phyloP scores from a whole-genome alignment of 1,140 invertebrate genomes.

The Teleopsis dalmanni region DNA sequence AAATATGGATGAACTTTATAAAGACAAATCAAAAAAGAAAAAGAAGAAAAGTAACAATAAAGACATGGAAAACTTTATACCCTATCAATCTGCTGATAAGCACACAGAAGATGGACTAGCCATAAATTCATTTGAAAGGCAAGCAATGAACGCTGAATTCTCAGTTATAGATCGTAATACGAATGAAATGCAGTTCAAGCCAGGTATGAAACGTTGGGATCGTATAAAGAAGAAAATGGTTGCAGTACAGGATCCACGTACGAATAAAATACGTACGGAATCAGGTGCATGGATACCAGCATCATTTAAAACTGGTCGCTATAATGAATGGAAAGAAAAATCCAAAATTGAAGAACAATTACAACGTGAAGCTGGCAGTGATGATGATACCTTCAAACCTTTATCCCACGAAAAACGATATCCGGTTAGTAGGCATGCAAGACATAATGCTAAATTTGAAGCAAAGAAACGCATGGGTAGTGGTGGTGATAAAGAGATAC shows the following conservation, averaged over 20 bases:
- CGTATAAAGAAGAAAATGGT: slow-evolving; percentile 89
- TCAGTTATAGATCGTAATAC: slow-evolving; percentile 75
- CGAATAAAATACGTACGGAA: slow-evolving; percentile 86
- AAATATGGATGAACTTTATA: slow-evolving; percentile 51
- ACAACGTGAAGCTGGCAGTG: slow-evolving; percentile 54
- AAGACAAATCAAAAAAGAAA: slow-evolving; percentile 48
- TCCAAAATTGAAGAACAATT: slow-evolving; percentile 60
- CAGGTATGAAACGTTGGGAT: slow-evolving; percentile 70
- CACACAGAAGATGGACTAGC: slow-evolving; percentile 85
- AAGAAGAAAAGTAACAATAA: slow-evolving; percentile 49
- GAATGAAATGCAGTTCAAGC: slow-evolving; percentile 52
- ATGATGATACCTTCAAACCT: slow-evolving; percentile 44
- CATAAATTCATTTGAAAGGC: slow-evolving; percentile 65
- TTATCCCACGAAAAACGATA: slow-evolving; percentile 40
- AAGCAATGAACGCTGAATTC: slow-evolving; percentile 65
- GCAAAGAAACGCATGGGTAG: slow-evolving; percentile 45
- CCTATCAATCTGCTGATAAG: slow-evolving; percentile 76
- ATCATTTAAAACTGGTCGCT: slow-evolving; percentile 85
- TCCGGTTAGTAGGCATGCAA: slow-evolving; percentile 51
- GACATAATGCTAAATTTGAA: slow-evolving; percentile 56
- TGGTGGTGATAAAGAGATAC: slow-evolving; percentile 50
- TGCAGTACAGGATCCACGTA: slow-evolving; percentile 55
- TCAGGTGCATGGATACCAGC: slow-evolving; percentile 90
- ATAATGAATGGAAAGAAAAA: slow-evolving; percentile 79
- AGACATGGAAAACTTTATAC: slow-evolving; percentile 77